Base-by-base conservation (phyloP, 2,113 vertebrate genomes). In the Galeopterus variegatus region DNA sequence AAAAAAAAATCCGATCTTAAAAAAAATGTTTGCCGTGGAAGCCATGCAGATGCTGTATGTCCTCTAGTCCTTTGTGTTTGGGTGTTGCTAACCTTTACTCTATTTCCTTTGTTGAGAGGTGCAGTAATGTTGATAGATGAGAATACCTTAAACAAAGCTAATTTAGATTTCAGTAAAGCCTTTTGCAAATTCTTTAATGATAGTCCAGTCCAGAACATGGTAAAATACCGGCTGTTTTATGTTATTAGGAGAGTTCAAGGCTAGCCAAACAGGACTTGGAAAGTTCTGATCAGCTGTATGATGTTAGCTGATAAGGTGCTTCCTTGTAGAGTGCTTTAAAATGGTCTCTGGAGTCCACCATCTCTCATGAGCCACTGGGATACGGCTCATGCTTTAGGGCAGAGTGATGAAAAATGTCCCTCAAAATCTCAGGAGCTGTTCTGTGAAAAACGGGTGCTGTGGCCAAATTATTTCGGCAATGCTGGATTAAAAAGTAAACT, bases 111-210 rank as follows among this genome's bases (percentile, higher is more conserved):
- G 75, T 89, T 56, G 88, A 87, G 76, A 95, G 70, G 56, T 73
- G 8, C 41, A 8, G 90, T 84, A 76, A 60, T 41, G 11, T 92
- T 97, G 92, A 52, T 52, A 65, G 83, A 72, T 87, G 62, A 72
- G 31, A 80, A 24, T 81, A 60, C 26, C 18, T 79, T 85, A 62
- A 81, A 82, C 48, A 89, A 48, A 92, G 72, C 65, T 95, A 56
- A 84, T 94, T 82, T 87, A 92, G 87, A 92, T 92, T 95, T 97
- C 65, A 90, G 90, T 69, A 92, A 95, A 93, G 70, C 50, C 17
- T 76, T 86, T 95, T 90, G 87, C 96, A 97, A 56, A 93, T 95
- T 94, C 67, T 90, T 50, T 87, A 80, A 88, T 31, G 56, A 73
- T 96, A 58, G 62, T 26, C 56, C 28, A 88, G 81, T 94, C 92